These are phyloP conservation scores for Ophion ventricosus DNA, from an alignment of 2,888 invertebrate genomes.

Conservation along the genomic window DNA sequence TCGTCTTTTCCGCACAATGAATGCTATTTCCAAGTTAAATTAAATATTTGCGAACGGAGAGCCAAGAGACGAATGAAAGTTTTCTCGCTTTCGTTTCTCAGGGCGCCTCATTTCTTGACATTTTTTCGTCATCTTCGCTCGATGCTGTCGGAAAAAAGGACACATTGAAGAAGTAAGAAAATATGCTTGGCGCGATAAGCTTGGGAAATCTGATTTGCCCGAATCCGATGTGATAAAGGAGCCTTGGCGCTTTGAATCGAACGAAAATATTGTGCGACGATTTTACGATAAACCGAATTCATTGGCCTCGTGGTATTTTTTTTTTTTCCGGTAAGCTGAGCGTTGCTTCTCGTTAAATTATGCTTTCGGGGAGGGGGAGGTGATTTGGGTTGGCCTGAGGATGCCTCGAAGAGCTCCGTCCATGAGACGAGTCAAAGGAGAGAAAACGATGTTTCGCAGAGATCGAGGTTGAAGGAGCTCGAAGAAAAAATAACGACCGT, in stretches of 20 bases:
- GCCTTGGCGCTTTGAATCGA: neutral
- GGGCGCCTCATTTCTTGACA: constrained; percentile 8
- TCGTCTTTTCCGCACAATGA: constrained; percentile 62
- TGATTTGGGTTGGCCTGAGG: no score
- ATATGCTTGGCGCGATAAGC: no score
- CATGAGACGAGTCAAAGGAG: neutral
- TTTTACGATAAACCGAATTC: neutral
- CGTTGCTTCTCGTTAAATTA: neutral
- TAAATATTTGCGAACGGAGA: constrained; percentile 70
- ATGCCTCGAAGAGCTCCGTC: neutral
- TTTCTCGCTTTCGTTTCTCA: constrained; percentile 40
- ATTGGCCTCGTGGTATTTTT: neutral
- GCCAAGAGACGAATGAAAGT: constrained; percentile 49
- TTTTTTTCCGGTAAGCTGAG: neutral
- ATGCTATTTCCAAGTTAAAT: constrained; percentile 74
- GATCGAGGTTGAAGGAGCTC: neutral
- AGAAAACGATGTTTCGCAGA: neutral
- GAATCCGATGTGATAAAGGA: neutral
- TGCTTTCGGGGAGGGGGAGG: neutral
- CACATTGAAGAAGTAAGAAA: neutral
- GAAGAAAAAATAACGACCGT: neutral
- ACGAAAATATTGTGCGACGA: neutral
- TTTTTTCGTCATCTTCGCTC: neutral
- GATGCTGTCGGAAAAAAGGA: neutral
- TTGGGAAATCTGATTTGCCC: neutral